phyloP scores from a whole-genome alignment of 2,113 vertebrate species.

The Rattus norvegicus region GRCr8 NC_086022.1:147737501-147738000 shows the following conservation, averaged over 20 bases:
- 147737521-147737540: neutral
- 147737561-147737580: neutral
- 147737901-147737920: neutral
- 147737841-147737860: neutral
- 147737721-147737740: too few species aligned
- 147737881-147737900: neutral
- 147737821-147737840: neutral
- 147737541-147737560: conserved; percentile 2
- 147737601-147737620: neutral
- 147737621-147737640: neutral
- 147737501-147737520: conserved; percentile 5
- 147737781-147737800: neutral
- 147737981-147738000: conserved; percentile 14
- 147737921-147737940: neutral
- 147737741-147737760: neutral
- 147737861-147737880: neutral
- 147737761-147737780: neutral
- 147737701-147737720: too few species aligned
- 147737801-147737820: too few species aligned
- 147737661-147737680: neutral
- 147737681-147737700: neutral
- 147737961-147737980: neutral
- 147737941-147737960: neutral
- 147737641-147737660: conserved; percentile 15
- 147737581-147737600: neutral